Evolutionary conservation across 2,113 vertebrate genomes (phyloP), one percentile per base, ranked within the genome.

Genomic region (Forbesichthys papilliferus): DNA sequence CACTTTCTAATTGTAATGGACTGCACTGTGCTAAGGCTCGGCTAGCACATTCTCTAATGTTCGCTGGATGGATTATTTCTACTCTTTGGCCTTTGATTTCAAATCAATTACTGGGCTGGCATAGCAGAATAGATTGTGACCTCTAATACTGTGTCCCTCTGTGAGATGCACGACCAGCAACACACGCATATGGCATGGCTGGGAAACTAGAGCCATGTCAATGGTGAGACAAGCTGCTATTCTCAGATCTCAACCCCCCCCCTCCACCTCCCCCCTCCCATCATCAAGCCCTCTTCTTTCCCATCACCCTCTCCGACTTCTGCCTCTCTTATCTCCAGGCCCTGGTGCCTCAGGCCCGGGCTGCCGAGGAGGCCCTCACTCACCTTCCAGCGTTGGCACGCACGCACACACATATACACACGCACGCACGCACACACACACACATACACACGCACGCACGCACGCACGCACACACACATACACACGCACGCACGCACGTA

Each of bases 321-420:
- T 65, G 52, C 56, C 73, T 78, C 71, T 73, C 74, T 86, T 89
- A 83, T 90, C 82, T 82, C 54, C 47, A 20, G 61, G 66, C 67
- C 74, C 79, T 83, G 71, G 48, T 64, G 66, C 73, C 69, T 74
- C 71, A 16, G 79, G 66, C 71, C 70, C 13, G 42, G 42, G 59
- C 67, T 71, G 53, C 74, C 81, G 79, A 33, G 59, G 46, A 65
- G 66, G 68, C 76, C 59, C 34, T 69, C 69, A 75, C 84, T 88
- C 84, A 52, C 69, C 65, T 61, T 55, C 52, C 77, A 69, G 73
- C 55, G 61, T 60, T 9, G 13, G 13, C 53, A 5, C 7, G 14
- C 53, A 3, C 13, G 7, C 13, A 9, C 18, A 1, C 20, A 27
- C 27, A 8, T 36, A 53, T 56, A 54, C 71, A 51, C 64, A 52